phyloP scores from a whole-genome alignment of 2,888 invertebrate genomes.

The Ligdia adustata region DNA sequence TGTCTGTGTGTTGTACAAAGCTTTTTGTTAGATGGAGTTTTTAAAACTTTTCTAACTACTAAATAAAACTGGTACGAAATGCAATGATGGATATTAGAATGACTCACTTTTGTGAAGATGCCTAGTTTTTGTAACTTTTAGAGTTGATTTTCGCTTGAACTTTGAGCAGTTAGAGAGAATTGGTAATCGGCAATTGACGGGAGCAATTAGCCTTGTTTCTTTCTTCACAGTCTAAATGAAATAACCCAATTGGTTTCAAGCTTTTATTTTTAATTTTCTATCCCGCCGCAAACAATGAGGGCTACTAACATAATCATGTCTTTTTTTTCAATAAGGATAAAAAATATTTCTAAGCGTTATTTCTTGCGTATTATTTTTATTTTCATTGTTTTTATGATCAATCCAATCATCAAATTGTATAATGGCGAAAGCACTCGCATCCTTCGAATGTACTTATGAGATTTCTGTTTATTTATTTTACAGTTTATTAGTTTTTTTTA shows the following conservation, averaged over 20 bases:
- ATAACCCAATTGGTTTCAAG: background rate
- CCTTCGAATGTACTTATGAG: conserved; percentile 35
- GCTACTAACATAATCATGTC: conserved; percentile 12
- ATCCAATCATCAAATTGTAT: conserved; percentile 52
- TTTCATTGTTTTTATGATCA: conserved; percentile 28
- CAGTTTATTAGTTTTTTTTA: conserved; percentile 10
- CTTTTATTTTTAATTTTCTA: background rate
- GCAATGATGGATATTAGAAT: background rate
- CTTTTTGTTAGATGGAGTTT: background rate
- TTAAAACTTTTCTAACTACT: background rate
- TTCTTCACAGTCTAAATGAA: background rate
- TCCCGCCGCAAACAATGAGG: conserved; percentile 1
- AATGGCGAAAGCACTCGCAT: conserved; percentile 30
- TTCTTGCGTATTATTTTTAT: conserved; percentile 29
- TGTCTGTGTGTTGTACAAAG: background rate
- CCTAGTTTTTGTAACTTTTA: background rate
- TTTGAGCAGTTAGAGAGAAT: conserved; percentile 10
- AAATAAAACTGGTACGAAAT: background rate
- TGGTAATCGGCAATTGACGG: conserved; percentile 26
- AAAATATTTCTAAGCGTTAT: conserved; percentile 28
- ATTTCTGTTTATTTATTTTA: conserved; percentile 19
- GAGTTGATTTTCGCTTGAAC: background rate
- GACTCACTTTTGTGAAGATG: background rate
- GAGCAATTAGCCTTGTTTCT: conserved; percentile 11
- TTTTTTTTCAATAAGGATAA: conserved; percentile 17